Percentiles rank a stretch among this genome's conserved stretches.
Conservation (phyloP, 2,888 invertebrate genomes). For the Selenia dentaria region DNA sequence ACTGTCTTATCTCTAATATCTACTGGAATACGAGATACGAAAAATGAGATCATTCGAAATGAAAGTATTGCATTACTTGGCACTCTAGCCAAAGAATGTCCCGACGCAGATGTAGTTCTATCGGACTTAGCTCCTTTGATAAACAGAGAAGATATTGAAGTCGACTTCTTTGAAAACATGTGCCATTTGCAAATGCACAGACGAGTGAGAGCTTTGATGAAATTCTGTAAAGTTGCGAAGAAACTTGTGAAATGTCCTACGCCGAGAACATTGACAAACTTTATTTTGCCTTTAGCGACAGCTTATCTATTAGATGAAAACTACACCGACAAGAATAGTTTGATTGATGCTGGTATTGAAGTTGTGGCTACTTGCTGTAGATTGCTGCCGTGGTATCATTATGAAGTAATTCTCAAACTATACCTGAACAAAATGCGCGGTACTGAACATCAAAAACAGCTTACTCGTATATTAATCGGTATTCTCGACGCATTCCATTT, state of each 20-base stretch:
- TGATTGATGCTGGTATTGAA: conserved; percentile 94
- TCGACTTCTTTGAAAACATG: conserved; percentile 98
- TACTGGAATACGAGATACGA: conserved; percentile 88
- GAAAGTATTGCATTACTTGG: conserved; percentile 93
- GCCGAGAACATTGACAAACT: conserved; percentile 91
- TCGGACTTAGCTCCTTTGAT: conserved; percentile 88
- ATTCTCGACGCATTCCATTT: conserved; percentile 97
- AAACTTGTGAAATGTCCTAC: conserved; percentile 85
- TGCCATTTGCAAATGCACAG: conserved; percentile 94
- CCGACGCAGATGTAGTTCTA: conserved; percentile 88
- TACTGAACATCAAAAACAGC: conserved; percentile 92
- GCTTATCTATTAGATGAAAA: conserved; percentile 92
- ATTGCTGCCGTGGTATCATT: conserved; percentile 95
- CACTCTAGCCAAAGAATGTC: conserved; percentile 89
- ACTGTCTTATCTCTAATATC: conserved; percentile 90
- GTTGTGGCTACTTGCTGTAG: conserved; percentile 90
- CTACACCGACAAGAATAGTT: conserved; percentile 90
- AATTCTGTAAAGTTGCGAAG: conserved; percentile 88
- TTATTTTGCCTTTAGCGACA: conserved; percentile 93
- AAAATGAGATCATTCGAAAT: conserved; percentile 89
- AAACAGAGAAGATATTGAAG: conserved; percentile 90
- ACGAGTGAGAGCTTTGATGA: conserved; percentile 92
- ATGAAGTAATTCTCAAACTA: conserved; percentile 91
- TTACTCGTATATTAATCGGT: conserved; percentile 90
- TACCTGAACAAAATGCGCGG: conserved; percentile 91